phyloP scores from a whole-genome alignment of 64 coral and sea anemone genomes.

The Dendrophyllia cribrosa region DNA sequence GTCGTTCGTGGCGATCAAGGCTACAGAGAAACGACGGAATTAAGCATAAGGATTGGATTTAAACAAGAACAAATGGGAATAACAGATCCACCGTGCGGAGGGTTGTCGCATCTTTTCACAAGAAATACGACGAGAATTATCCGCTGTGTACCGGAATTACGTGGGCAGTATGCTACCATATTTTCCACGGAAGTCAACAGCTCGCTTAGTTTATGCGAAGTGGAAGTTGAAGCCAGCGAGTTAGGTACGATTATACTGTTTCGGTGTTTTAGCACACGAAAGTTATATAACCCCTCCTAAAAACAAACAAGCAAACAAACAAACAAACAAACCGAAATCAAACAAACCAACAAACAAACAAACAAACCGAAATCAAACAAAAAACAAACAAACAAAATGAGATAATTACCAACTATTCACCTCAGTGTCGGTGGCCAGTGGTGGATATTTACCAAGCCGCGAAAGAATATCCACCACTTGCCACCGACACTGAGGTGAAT shows the following conservation, averaged over 20 bases:
- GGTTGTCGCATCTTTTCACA: background rate
- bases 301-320: no score
- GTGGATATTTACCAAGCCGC: no score
- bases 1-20: background rate
- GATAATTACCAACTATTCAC: no score
- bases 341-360: no score
- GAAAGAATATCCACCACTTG: no score
- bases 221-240: constrained; percentile 27
- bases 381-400: no score
- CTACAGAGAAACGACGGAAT: background rate
- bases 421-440: no score
- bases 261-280: no score
- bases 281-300: no score
- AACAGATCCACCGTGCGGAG: background rate
- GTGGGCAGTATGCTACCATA: background rate
- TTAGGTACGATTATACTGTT: background rate
- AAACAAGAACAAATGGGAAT: background rate
- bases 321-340: no score
- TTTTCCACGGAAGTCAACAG: background rate
- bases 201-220: constrained; percentile 7
- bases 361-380: no score
- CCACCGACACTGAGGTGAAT: no score
- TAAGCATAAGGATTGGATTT: background rate
- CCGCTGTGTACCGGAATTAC: background rate
- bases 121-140: background rate